Evolutionary conservation across 2,797 vertebrate genomes (phyloP), one percentile per base, ranked within the genome.

Genomic region (Darevskia mixta): DNA sequence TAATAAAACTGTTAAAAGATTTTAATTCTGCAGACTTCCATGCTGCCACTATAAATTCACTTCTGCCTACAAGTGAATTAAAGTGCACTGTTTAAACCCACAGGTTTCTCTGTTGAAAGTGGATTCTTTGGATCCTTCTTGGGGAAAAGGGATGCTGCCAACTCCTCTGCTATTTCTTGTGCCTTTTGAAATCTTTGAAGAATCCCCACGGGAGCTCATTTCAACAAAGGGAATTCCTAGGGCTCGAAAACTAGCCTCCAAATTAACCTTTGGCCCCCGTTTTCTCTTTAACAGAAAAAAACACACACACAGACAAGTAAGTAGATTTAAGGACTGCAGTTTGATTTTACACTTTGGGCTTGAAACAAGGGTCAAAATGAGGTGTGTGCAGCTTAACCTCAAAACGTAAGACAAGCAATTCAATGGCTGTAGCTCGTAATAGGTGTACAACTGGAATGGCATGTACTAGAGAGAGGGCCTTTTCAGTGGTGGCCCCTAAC

Each of bases 21-120:
- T 95, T 94, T 95, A 92, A 93, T 95, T 94, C 79, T 2, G 0
- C 0, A 0, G 91, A 85, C 91, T 93, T 93, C 32, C 88, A 93
- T 85, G 41, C 85, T 92, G 80, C 83, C 32, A 67, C 89, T 90
- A 69, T 82, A 90, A 85, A 84, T 82, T 94, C 85, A 92, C 89
- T 94, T 92, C 87, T 92, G 71, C 43, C 86, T 84, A 11, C 81
- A 91, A 93, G 85, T 85, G 85, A 91, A 87, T 94, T 89, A 79
- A 85, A 86, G 86, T 76, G 35, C 86, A 41, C 45, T 58, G 20
- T 86, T 93, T 92, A 90, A 91, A 94, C 84, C 29, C 20, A 25
- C 35, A 87, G 71, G 73, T 41, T 82, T 86, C 61, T 75, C 45
- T 79, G 25, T 71, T 41, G 38, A 79, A 82, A 87, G 73, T 88